Conservation (phyloP, 2,113 vertebrate species). For the Tragulus kanchil region DNA sequence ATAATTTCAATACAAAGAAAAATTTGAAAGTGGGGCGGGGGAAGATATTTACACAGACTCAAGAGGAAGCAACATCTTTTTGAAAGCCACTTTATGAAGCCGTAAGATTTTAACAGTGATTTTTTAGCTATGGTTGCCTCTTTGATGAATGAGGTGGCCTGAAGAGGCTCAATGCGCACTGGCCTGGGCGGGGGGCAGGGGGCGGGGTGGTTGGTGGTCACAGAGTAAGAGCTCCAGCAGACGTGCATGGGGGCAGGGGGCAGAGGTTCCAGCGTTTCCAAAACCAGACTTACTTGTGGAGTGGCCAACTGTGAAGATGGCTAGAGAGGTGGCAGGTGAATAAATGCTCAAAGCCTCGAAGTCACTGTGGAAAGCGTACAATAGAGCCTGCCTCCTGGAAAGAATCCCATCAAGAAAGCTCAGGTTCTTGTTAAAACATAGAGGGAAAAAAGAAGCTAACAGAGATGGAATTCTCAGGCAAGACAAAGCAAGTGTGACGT, state of each 20-base stretch:
- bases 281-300: neutral
- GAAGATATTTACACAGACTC: conserved; percentile 30
- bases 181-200: neutral
- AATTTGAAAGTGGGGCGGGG: neutral
- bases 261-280: neutral
- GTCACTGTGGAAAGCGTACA: neutral
- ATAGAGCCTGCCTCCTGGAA: neutral
- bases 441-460: neutral
- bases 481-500: neutral
- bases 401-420: neutral
- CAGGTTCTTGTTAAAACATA: neutral
- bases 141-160: neutral
- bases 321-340: neutral
- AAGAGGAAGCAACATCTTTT: neutral
- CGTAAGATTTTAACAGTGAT: neutral
- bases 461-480: neutral
- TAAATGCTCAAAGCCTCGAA: neutral
- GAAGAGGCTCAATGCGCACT: neutral
- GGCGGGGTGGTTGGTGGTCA: neutral
- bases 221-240: too few species aligned
- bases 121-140: neutral
- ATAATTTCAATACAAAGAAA: conserved; percentile 68
- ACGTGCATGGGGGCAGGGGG: neutral
- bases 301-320: neutral
- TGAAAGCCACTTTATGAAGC: neutral